phyloP scores from a whole-genome alignment of 53 echinoderm and acorn worm genomes.

The Mesocentrotus franciscanus region DNA sequence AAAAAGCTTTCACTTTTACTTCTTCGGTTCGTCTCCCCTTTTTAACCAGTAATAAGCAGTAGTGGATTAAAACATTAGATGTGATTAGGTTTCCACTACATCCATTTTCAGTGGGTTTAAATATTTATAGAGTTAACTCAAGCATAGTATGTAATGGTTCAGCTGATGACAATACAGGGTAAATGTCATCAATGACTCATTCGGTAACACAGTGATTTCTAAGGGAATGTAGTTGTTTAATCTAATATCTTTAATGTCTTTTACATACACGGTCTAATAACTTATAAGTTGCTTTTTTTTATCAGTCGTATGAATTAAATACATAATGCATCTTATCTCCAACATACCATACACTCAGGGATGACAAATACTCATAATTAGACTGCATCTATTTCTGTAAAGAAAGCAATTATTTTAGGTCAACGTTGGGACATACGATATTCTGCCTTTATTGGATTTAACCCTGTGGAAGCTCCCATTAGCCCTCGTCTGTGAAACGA shows the following conservation, averaged over 20 bases:
- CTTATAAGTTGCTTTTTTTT: background rate
- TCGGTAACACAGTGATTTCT: background rate
- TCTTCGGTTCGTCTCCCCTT: no score
- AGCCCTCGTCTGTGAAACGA: background rate
- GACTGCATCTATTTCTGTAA: constrained; percentile 8
- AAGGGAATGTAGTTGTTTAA: background rate
- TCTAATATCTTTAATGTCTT: background rate
- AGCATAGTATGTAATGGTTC: background rate
- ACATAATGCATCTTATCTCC: background rate
- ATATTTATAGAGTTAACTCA: background rate
- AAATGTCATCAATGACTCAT: background rate
- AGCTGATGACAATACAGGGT: background rate
- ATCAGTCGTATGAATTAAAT: background rate
- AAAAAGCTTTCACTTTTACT: constrained; percentile 29
- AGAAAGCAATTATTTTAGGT: constrained; percentile 35
- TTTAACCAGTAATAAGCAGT: no score
- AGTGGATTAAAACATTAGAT: no score
- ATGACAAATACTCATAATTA: constrained; percentile 22
- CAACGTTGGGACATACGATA: background rate
- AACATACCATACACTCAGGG: background rate
- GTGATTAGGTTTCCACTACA: no score
- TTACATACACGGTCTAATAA: background rate
- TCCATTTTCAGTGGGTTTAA: no score
- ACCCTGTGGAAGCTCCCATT: constrained; percentile 6
- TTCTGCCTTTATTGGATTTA: constrained; percentile 13